These are phyloP conservation scores for Podarcis raffonei DNA, from an alignment of 2,113 vertebrate species.

Conservation along the genomic window DNA sequence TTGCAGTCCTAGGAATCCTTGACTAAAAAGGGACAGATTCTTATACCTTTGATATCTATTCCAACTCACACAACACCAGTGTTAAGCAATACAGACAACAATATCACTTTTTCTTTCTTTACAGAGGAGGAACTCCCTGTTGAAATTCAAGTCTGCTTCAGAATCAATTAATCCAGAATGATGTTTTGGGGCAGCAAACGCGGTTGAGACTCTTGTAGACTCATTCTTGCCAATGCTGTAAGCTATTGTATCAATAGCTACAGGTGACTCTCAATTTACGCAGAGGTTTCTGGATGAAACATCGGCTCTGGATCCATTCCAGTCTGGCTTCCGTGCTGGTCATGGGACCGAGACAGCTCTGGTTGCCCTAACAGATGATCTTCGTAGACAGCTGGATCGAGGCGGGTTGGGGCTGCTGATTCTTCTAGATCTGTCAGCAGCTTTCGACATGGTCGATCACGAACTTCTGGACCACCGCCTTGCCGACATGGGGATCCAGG, in stretches of 20 bases:
- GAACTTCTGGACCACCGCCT: too few relatives aligned
- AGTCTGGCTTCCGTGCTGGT: too few relatives aligned
- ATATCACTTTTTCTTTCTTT: background rate
- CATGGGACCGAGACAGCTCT: too few relatives aligned
- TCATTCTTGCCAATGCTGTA: background rate
- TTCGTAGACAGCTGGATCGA: too few relatives aligned
- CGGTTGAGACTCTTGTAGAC: background rate
- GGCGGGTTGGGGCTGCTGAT: too few relatives aligned
- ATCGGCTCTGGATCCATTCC: too few relatives aligned
- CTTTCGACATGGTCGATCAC: too few relatives aligned
- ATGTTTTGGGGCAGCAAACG: background rate
- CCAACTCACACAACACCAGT: background rate
- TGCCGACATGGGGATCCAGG: too few relatives aligned
- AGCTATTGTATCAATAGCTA: background rate
- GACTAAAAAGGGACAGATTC: background rate
- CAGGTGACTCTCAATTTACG: background rate
- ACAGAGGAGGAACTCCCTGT: accelerated
- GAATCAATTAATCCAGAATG: background rate
- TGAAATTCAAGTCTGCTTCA: background rate
- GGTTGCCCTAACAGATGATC: too few relatives aligned
- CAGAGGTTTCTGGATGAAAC: too few relatives aligned
- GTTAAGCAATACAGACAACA: background rate
- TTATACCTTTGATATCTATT: background rate
- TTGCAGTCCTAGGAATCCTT: background rate
- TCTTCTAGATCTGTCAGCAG: too few relatives aligned